Evolutionary conservation across 2,797 vertebrate genomes (phyloP).

Genomic region (Psittacula echo): DNA sequence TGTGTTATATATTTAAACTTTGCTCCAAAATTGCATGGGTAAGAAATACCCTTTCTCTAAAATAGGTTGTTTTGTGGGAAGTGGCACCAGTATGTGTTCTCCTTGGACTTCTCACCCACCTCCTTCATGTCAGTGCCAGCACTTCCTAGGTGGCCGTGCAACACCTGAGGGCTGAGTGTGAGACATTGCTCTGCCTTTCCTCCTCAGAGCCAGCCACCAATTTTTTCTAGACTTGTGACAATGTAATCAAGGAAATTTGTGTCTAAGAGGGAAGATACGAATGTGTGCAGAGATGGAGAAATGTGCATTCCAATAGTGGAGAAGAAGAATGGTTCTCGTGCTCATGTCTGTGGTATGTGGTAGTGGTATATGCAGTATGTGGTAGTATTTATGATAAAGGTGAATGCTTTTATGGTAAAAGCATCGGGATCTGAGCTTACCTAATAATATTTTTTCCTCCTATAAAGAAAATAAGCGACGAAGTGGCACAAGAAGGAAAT

Average conservation of each 20-base stretch:
- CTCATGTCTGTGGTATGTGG: accelerated
- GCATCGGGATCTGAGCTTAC: neutral
- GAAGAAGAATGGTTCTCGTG: neutral
- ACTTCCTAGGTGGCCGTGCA: neutral
- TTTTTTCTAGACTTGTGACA: neutral
- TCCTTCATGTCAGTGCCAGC: neutral
- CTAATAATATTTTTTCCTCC: neutral
- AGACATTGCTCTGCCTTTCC: neutral
- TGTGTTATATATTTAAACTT: neutral
- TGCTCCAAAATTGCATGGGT: neutral
- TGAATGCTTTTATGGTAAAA: neutral
- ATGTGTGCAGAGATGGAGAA: neutral
- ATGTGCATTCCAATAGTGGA: neutral
- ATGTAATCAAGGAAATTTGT: neutral
- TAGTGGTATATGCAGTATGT: neutral
- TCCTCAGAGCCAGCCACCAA: neutral
- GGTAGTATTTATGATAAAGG: neutral
- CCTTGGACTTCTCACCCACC: neutral
- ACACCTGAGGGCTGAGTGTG: accelerated
- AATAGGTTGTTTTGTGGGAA: neutral
- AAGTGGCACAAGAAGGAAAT: neutral
- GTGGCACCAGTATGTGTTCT: neutral
- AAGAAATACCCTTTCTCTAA: neutral
- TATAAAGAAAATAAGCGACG: neutral
- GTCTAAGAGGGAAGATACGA: neutral